Conservation (phyloP, 2,888 invertebrate genomes). For the Ypsolopha sequella region DNA sequence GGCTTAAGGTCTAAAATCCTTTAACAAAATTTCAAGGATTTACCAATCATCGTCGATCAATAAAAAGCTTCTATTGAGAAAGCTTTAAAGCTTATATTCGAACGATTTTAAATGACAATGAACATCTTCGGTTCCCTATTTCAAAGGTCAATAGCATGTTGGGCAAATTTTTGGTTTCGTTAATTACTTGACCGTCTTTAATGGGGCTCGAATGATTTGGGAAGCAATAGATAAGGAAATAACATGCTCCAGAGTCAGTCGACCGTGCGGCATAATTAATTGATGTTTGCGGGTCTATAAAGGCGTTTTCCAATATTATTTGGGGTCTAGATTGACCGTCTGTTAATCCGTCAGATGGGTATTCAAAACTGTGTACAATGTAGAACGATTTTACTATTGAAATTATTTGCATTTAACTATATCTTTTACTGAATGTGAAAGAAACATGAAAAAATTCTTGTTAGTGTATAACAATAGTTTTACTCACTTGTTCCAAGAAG, state of each 20-base stretch:
- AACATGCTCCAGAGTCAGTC: not conserved
- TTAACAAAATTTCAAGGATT: conserved; percentile 29
- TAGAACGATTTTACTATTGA: no score
- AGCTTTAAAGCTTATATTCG: conserved; percentile 32
- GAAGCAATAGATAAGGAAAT: conserved; percentile 8
- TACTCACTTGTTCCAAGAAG: no score
- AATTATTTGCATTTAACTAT: no score
- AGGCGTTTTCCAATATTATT: no score
- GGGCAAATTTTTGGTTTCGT: conserved; percentile 52
- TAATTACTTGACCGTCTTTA: conserved; percentile 43
- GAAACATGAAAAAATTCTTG: no score
- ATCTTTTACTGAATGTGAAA: no score
- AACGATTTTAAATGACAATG: conserved; percentile 25
- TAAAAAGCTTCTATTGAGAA: conserved; percentile 37
- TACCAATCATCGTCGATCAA: conserved; percentile 25
- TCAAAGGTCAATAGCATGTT: conserved; percentile 55
- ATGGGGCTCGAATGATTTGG: conserved; percentile 19
- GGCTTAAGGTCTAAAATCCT: conserved; percentile 17
- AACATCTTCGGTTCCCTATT: conserved; percentile 22
- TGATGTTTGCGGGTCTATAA: not conserved
- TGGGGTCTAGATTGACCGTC: no score
- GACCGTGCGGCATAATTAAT: not conserved
- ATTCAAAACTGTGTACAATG: no score
- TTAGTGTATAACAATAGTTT: no score
- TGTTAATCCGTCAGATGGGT: no score